phyloP scores from a whole-genome alignment of 23 tunicate genomes.

The Corella eumyota region DNA sequence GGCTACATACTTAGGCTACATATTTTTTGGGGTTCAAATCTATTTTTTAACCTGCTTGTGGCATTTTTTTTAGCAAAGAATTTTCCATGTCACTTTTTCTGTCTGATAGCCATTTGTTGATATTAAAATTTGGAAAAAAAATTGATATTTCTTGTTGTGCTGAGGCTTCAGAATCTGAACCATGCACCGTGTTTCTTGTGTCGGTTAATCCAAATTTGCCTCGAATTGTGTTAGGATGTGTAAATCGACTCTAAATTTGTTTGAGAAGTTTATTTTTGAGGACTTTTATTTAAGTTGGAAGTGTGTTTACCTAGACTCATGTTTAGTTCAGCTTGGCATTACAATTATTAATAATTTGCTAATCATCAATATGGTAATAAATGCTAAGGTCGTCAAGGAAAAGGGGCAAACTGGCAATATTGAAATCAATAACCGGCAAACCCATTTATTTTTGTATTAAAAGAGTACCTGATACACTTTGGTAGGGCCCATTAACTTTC shows the following conservation, averaged over 20 bases:
- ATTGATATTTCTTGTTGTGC: conserved; percentile 24
- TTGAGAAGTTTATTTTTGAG: no score
- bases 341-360: no score
- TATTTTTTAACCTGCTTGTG: not conserved
- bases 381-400: no score
- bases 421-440: no score
- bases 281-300: no score
- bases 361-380: no score
- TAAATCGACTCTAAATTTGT: conserved; percentile 33
- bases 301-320: no score
- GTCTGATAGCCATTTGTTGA: not conserved
- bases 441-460: no score
- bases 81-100: no score
- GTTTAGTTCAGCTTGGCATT: no score
- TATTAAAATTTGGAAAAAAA: conserved; percentile 50
- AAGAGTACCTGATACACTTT: conserved; percentile 45
- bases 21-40: not conserved
- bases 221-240: conserved; percentile 51
- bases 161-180: conserved; percentile 61
- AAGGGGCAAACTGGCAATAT: no score
- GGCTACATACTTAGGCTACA: not conserved
- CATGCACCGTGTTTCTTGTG: conserved; percentile 85
- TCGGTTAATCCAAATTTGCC: conserved; percentile 77
- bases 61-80: no score
- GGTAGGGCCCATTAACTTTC: conserved; percentile 67